Conservation (phyloP, 2,113 vertebrate genomes). For the Paramisgurnus dabryanus region DNA sequence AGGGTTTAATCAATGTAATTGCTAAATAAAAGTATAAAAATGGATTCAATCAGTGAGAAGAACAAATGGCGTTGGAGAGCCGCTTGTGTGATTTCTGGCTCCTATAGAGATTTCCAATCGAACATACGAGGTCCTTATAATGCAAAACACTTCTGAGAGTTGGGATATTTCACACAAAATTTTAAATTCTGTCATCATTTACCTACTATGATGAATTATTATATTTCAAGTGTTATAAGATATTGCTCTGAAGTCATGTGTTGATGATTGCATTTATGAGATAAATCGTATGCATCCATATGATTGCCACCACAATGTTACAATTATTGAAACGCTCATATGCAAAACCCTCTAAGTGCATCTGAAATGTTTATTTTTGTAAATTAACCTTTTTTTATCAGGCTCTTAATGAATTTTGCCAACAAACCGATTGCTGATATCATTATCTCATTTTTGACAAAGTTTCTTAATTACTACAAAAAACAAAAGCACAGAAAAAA, state of each 20-base stretch:
- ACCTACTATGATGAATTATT: not conserved
- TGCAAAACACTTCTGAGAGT: not conserved
- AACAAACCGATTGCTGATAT: too few species aligned
- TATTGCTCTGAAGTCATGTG: not conserved
- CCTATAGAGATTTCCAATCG: conserved; percentile 15
- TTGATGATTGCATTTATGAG: not conserved
- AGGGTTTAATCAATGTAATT: conserved; percentile 30
- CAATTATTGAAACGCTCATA: too few species aligned
- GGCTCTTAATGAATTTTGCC: too few species aligned
- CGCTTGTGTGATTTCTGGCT: conserved; percentile 14
- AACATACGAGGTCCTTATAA: not conserved
- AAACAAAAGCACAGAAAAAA: too few species aligned
- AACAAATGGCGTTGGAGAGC: not conserved
- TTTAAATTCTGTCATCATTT: not conserved
- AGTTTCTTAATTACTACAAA: too few species aligned
- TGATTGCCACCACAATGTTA: too few species aligned
- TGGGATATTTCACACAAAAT: not conserved
- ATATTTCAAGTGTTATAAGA: not conserved
- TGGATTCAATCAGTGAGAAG: conserved; percentile 15
- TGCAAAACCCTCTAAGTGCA: too few species aligned
- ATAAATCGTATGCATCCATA: too few species aligned
- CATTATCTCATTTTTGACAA: too few species aligned
- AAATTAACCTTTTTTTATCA: too few species aligned
- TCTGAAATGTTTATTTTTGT: too few species aligned
- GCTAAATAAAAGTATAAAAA: conserved; percentile 23